These are phyloP conservation scores for Pristionchus arcanus DNA, from an alignment of 2,888 invertebrate genomes.

Conservation along the genomic window DNA sequence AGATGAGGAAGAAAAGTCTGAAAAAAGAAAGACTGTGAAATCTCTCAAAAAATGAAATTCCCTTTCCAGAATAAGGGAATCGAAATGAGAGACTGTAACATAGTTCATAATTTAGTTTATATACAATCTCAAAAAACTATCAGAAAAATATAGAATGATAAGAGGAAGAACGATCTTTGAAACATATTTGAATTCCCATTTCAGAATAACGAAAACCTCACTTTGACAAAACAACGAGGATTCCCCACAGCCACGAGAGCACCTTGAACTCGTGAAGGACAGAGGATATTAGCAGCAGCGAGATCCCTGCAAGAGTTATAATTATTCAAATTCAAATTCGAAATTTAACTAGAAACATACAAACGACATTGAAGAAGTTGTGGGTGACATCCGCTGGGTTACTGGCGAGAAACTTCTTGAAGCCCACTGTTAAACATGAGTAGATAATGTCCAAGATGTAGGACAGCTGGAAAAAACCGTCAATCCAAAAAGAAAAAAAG, in stretches of 20 bases:
- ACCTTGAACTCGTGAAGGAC: conserved; percentile 41
- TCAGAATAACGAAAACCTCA: conserved; percentile 3
- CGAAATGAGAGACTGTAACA: no score
- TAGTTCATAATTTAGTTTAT: no score
- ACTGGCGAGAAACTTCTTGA: neutral
- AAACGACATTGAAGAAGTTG: conserved; percentile 57
- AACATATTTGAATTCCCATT: neutral
- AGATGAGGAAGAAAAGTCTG: conserved; percentile 58
- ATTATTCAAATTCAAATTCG: neutral
- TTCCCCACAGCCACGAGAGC: neutral
- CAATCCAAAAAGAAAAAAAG: conserved; percentile 58
- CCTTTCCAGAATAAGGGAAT: no score
- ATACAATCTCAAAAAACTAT: neutral
- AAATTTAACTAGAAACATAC: neutral
- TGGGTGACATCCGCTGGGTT: conserved; percentile 62
- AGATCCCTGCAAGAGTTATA: neutral
- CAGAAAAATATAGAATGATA: neutral
- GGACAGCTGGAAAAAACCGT: neutral
- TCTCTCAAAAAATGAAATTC: neutral
- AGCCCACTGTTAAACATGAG: neutral
- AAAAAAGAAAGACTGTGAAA: neutral
- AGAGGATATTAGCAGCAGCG: neutral
- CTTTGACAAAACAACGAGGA: neutral
- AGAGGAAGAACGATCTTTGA: neutral
- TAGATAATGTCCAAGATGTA: neutral